phyloP scores from a whole-genome alignment of 2,888 invertebrate genomes.

The Ecliptopera silaceata region DNA sequence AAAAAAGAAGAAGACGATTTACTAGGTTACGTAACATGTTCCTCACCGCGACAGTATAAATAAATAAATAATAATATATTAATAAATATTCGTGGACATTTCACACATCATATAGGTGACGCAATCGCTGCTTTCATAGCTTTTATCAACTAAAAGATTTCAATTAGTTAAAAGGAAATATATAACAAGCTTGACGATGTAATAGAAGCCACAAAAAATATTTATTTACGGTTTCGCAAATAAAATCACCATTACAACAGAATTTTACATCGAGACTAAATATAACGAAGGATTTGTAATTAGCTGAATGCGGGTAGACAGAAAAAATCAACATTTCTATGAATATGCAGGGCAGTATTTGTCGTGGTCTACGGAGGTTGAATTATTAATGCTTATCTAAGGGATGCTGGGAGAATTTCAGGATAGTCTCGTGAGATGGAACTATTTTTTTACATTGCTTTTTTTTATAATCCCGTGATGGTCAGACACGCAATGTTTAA shows the following conservation, averaged over 20 bases:
- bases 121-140: too few species aligned
- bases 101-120: too few species aligned
- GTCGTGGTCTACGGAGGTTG: conserved; percentile 32
- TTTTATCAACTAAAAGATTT: too few species aligned
- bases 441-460: background rate
- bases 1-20: too few species aligned
- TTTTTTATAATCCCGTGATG: too few species aligned
- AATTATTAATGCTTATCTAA: conserved; percentile 31
- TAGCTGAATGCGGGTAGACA: conserved; percentile 38
- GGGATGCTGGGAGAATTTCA: conserved; percentile 8
- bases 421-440: background rate
- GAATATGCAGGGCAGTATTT: conserved; percentile 48
- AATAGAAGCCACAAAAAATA: too few species aligned
- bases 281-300: conserved; percentile 37
- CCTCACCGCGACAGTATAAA: background rate
- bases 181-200: too few species aligned
- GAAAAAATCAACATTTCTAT: conserved; percentile 42
- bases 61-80: too few species aligned
- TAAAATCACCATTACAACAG: conserved; percentile 3
- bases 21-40: too few species aligned
- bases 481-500: too few species aligned
- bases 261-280: conserved; percentile 4
- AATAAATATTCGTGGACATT: too few species aligned
- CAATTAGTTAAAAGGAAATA: too few species aligned
- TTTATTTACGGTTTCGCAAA: background rate